Evolutionary conservation across 1,140 invertebrate genomes (phyloP).

Genomic region (Heliconius melpomene): DNA sequence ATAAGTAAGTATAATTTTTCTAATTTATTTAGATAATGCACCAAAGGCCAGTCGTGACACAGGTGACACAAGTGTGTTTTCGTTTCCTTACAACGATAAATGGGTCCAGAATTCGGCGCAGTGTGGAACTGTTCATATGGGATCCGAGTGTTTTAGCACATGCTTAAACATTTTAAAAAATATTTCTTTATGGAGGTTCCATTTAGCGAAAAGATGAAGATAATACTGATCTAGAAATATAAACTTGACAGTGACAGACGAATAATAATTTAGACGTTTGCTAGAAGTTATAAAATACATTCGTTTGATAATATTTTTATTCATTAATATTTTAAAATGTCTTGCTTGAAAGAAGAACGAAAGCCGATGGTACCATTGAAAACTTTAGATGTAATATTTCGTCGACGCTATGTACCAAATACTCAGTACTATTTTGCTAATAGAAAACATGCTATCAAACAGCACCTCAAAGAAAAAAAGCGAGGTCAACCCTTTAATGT

Average conservation of each 20-base stretch:
- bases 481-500: constrained; percentile 53
- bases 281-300: constrained; percentile 1
- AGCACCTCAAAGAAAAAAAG: constrained; percentile 44
- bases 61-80: too few relatives aligned
- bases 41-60: too few relatives aligned
- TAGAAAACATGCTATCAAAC: constrained; percentile 57
- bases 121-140: too few relatives aligned
- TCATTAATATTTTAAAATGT: constrained; percentile 50
- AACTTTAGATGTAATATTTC: constrained; percentile 71
- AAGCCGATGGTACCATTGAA: constrained; percentile 73
- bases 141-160: too few relatives aligned
- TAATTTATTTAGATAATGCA: too few relatives aligned
- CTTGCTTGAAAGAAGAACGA: constrained; percentile 61
- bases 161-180: background rate
- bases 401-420: constrained; percentile 68
- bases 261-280: constrained; percentile 21
- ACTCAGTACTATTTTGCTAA: constrained; percentile 74
- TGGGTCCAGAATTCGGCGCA: too few relatives aligned
- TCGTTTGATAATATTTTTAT: constrained; percentile 3
- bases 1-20: too few relatives aligned
- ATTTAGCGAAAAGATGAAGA: background rate
- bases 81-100: too few relatives aligned
- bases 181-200: background rate
- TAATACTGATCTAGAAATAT: background rate
- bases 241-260: constrained; percentile 36